Evolutionary conservation across 2,888 invertebrate genomes (phyloP).

Genomic region (Linyphia triangularis): DNA sequence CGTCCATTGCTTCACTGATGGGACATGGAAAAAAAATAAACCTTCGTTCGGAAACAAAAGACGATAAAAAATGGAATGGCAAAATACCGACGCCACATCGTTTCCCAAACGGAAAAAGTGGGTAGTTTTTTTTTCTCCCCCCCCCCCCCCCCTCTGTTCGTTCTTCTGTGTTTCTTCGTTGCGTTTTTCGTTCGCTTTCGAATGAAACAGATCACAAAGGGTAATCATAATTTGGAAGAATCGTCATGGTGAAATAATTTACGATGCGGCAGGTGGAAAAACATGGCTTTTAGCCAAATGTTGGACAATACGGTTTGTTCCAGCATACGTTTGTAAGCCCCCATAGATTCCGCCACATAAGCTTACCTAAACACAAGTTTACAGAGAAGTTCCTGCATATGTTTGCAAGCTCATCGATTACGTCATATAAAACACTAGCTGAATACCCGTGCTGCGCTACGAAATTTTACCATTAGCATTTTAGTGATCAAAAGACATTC

Average conservation of each 20-base stretch:
- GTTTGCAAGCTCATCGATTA: no score
- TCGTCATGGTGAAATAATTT: constrained; percentile 44
- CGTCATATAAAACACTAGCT: no score
- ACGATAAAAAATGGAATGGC: constrained; percentile 12
- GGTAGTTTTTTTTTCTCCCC: constrained; percentile 36
- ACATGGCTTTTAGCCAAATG: constrained; percentile 11
- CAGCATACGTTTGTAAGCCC: no score
- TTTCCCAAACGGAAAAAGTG: constrained; percentile 66
- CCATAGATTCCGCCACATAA: no score
- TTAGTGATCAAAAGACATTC: no score
- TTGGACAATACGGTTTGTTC: no score
- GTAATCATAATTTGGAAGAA: constrained; percentile 49
- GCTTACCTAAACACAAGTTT: no score
- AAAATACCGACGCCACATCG: constrained; percentile 43
- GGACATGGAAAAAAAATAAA: constrained; percentile 25
- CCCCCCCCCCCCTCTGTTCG: no score
- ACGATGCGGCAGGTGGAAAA: constrained; percentile 40
- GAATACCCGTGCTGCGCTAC: no score
- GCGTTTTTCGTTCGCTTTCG: constrained; percentile 12
- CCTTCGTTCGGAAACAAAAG: constrained; percentile 40
- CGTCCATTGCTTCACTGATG: constrained; percentile 45
- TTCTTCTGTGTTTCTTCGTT: constrained; percentile 8
- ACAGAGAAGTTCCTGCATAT: no score
- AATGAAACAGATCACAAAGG: constrained; percentile 53
- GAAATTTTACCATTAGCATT: no score